Percentiles rank a stretch among this genome's conserved stretches.
Conservation (phyloP, 2,888 invertebrate species). For the Anaspis maculata region DNA sequence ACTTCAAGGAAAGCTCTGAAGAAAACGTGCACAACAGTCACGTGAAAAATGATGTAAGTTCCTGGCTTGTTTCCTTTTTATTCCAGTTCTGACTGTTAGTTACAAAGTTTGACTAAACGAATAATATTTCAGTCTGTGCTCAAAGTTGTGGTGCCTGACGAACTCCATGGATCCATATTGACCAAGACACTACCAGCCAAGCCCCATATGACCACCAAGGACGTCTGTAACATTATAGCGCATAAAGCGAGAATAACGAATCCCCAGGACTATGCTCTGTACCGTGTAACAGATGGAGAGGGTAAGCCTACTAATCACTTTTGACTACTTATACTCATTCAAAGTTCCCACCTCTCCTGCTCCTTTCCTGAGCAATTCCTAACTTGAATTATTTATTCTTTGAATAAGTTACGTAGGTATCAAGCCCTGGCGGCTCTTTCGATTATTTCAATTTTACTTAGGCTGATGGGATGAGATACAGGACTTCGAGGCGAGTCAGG, state of each 20-base stretch:
- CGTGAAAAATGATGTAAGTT: conserved; percentile 39
- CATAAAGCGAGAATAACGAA: conserved; percentile 93
- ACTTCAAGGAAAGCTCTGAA: conserved; percentile 41
- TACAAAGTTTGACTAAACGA: too few species aligned
- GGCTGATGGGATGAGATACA: too few species aligned
- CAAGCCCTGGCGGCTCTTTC: too few species aligned
- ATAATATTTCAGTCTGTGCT: conserved; percentile 56
- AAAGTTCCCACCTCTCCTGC: neutral
- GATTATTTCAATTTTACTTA: too few species aligned
- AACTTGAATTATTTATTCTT: too few species aligned
- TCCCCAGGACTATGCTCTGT: conserved; percentile 92
- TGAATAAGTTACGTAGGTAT: too few species aligned
- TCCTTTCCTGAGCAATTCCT: too few species aligned
- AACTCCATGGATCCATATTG: conserved; percentile 83
- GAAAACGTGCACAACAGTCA: conserved; percentile 34
- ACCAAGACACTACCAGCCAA: conserved; percentile 88
- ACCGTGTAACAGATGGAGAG: conserved; percentile 82
- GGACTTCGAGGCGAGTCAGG: too few species aligned
- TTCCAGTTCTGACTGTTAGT: conserved; percentile 4
- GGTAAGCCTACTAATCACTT: conserved; percentile 54
- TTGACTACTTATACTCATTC: too few species aligned
- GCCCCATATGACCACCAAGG: conserved; percentile 86
- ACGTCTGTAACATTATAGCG: conserved; percentile 90
- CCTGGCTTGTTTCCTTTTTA: conserved; percentile 10
- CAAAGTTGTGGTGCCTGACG: conserved; percentile 89